These are phyloP conservation scores for Oryzias celebensis DNA, from an alignment of 2,113 vertebrate genomes.

Conservation along the genomic window DNA sequence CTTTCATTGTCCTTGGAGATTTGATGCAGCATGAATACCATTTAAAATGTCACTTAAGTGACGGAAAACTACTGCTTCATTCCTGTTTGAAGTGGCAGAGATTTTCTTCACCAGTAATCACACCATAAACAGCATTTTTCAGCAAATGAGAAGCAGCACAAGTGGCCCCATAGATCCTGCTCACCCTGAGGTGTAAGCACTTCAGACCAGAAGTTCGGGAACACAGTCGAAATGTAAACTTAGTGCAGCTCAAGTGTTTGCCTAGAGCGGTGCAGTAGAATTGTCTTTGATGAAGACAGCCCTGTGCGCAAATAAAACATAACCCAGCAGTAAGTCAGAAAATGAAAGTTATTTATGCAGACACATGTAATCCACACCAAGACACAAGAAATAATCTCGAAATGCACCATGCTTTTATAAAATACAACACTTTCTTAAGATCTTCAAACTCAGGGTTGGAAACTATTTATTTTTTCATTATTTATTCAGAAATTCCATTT, in stretches of 20 bases:
- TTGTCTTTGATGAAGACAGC: no score
- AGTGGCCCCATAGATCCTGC: slow-evolving; percentile 33
- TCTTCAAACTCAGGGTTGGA: no score
- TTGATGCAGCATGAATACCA: slow-evolving; percentile 59
- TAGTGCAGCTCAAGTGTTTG: slow-evolving; percentile 14
- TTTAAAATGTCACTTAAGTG: slow-evolving; percentile 65
- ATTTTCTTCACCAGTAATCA: slow-evolving; percentile 62
- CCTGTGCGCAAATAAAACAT: no score
- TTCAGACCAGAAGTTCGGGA: slow-evolving; percentile 21
- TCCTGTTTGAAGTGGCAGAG: slow-evolving; percentile 27
- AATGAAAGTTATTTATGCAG: no score
- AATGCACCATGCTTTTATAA: no score
- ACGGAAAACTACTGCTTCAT: slow-evolving; percentile 45
- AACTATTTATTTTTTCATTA: no score
- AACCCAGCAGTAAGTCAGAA: no score
- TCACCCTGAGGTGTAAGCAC: slow-evolving; percentile 11
- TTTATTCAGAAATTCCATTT: no score
- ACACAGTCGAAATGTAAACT: slow-evolving; percentile 16
- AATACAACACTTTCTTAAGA: no score
- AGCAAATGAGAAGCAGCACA: slow-evolving; percentile 47
- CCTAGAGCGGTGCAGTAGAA: slow-evolving; percentile 8
- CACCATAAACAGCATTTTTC: slow-evolving; percentile 58
- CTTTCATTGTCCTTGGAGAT: slow-evolving; percentile 59
- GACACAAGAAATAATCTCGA: no score
- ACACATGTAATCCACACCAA: no score